Base-by-base conservation (phyloP, 2,797 vertebrate genomes). In the Lycodopsis pacificus region DNA sequence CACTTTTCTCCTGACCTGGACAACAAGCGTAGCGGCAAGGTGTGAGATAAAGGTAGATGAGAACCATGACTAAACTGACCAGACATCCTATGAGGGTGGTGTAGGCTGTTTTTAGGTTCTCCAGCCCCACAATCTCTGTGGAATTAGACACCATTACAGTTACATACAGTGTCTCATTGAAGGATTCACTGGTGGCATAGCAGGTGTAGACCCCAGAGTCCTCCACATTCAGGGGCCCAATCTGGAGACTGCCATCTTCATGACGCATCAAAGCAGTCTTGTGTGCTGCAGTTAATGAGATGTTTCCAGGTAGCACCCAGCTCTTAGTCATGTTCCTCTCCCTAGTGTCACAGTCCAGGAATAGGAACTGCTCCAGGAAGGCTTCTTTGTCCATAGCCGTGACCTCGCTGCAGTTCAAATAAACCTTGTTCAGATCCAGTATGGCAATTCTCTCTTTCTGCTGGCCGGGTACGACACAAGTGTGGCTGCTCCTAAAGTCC, bases 1-100 rank as follows among this genome's bases (percentile, higher is more conserved):
- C 92, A 0, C 90, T 92, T 49, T 96, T 94, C 0, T 95, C 92
- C 49, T 91, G 73, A 51, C 73, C 88, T 1, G 94, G 94, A 8
- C 96, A 96, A 74, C 97, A 97, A 71, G 96, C 89, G 90, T 97
- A 99, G 77, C 81, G 96, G 77, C 97, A 99, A 0, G 98, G 98
- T 0, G 98, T 98, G 80, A 99, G 91, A 83, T 97, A 99, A 91
- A 99, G 95, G 92, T 99, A 99, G 91, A 99, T 95, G 68, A 99
- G 94, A 42, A 99, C 96, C 92, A 99, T 94, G 48, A 99, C 94
- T 51, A 98, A 88, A 49, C 97, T 99, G 80, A 97, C 92, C 91
- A 98, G 92, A 56, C 98, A 99, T 42, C 96, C 98, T 85, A 97
- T 95, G 0, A 99, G 94, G 0, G 98, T 99, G 89, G 98, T 99